Evolutionary conservation across 2,113 vertebrate genomes (phyloP), one percentile per base, ranked within the genome.

Genomic region (Progne subis): DNA sequence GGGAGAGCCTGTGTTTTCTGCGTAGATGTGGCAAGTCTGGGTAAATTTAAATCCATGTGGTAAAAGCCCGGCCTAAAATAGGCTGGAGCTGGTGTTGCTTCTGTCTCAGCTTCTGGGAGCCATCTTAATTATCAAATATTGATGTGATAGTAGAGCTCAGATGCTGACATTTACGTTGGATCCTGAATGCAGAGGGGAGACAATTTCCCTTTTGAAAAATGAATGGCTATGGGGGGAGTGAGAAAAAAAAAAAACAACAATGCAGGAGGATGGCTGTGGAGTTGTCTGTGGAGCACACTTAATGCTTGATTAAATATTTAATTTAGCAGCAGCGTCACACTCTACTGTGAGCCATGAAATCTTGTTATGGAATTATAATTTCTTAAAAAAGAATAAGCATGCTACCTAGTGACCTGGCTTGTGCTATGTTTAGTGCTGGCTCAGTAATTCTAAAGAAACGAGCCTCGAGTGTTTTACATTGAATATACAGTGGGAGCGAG

Each of bases 281-380:
- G 90, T 76, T 86, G 85, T 89, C 91, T 88, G 87, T 20, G 16
- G 93, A 94, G 52, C 88, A 81, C 80, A 53, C 86, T 90, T 83
- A 90, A 53, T 90, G 88, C 90, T 90, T 86, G 95, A 88, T 95
- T 93, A 96, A 95, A 95, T 96, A 95, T 94, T 97, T 82, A 90
- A 84, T 93, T 86, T 84, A 94, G 93, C 87, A 94, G 95, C 93
- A 75, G 82, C n/a, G 52, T 94, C 93, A 88, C 92, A 55, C 82
- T 93, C 71, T 49, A 43, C 82, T 68, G 93, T 86, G 95, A 95
- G 95, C 95, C 92, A 76, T 87, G 85, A 94, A 94, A 92, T 92
- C 93, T 96, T 2, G 41, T 88, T 88, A 71, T 83, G 95, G 94
- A 96, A 92, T 94, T 93, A 81, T 86, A 81, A 95, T 86, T 65